Base-by-base conservation (phyloP, 2,888 invertebrate genomes). In the Hofmannophila pseudospretella region DNA sequence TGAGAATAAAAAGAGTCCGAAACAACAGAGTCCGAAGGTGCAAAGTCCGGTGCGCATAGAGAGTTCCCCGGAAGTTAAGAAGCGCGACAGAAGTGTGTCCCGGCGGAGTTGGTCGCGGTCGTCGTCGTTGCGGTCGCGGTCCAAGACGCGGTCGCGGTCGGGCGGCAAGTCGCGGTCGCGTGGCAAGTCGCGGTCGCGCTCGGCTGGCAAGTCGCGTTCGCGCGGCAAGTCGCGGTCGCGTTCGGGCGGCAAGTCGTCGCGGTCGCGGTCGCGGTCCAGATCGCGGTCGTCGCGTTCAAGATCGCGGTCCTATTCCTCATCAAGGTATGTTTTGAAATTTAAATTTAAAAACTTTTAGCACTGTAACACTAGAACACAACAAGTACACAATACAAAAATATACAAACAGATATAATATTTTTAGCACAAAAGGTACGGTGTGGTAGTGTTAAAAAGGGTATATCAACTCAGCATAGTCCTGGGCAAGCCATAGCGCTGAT, bases 281-380 rank as follows among this genome's bases (percentile, higher is more conserved):
- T 58, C 59, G 1, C 65, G 64, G 23, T 69, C 71, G 36, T 4
- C 50, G 55, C 27, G 36, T 22, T 69, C 70, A 7, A 77, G 84
- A 39, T 85, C 88, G n/a, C 75, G 86, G 2, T 88, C 88, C 0
- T 85, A 84, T 42, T 81, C 82, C 2, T 88, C 88, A 16, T 88
- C 89, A 13, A 88, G 88, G 71, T 85, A 41, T 60, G 65, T 47
- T 38, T 20, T 20, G 2, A 20, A 19, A 19, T 5, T 3, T 19
- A 3, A 19, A 19, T 22, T 22, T 22, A 22, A 16, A 16, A 16
- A 16, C 3, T 16, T 16, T 16, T 16, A 5, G 16, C 5, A 16
- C 5, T 16, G 16, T 16, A n/a, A n/a, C n/a, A n/a, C n/a, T n/a
- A n/a, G n/a, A n/a, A n/a, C n/a, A n/a, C n/a, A n/a, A n/a, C n/a